These are phyloP conservation scores for Acleris holmiana DNA, from an alignment of 2,888 invertebrate genomes.

Conservation along the genomic window DNA sequence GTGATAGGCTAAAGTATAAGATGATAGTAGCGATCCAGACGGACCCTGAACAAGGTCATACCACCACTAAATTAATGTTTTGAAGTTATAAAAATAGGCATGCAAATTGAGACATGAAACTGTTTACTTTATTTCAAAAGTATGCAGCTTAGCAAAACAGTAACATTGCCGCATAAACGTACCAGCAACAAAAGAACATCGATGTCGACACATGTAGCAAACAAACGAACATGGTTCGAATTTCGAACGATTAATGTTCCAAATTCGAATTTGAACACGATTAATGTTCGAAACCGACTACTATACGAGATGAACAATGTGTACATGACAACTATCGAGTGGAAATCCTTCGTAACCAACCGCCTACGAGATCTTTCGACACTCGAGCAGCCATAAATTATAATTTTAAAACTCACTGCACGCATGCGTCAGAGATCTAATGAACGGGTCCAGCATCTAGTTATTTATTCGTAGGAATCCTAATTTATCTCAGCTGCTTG, in stretches of 20 bases:
- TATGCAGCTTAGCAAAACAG: no score
- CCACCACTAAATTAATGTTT: no score
- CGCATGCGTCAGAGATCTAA: constrained; percentile 50
- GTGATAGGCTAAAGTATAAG: no score
- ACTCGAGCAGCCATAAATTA: constrained; percentile 79
- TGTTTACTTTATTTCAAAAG: no score
- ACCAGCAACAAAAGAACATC: constrained; percentile 2
- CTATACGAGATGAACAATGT: constrained; percentile 36
- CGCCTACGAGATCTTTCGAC: constrained; percentile 80
- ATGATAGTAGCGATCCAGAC: no score
- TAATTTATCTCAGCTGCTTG: constrained; percentile 31
- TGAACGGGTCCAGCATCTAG: constrained; percentile 49
- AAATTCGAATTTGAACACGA: constrained; percentile 6
- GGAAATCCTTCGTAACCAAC: constrained; percentile 30
- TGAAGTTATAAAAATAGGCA: no score
- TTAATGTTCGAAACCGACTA: constrained; percentile 32
- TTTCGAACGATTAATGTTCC: constrained; percentile 3
- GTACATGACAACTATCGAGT: constrained; percentile 34
- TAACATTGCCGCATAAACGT: no score
- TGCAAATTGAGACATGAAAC: no score
- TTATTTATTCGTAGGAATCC: constrained; percentile 31
- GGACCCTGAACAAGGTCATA: no score
- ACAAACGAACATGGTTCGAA: constrained; percentile 25
- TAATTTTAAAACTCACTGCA: constrained; percentile 73
- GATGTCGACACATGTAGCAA: constrained; percentile 29